phyloP scores from a whole-genome alignment of 2,113 vertebrate genomes.

The Peromyscus californicus region DNA sequence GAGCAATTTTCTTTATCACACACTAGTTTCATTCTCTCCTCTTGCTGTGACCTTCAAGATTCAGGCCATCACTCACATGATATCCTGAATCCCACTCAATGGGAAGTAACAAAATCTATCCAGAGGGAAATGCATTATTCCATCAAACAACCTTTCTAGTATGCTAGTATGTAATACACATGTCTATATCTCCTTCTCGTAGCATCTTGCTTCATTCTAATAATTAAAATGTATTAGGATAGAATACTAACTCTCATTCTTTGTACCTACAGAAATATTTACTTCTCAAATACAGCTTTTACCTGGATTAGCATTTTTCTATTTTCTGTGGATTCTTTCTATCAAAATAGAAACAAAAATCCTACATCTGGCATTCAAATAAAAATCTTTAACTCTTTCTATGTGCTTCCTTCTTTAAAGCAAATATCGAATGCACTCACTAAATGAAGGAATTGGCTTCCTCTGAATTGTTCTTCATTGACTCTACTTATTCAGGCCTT shows the following conservation, averaged over 20 bases:
- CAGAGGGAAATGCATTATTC: background rate
- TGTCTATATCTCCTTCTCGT: background rate
- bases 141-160: background rate
- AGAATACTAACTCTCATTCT: background rate
- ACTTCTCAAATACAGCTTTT: background rate
- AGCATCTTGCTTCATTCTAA: background rate
- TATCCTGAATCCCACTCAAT: background rate
- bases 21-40: background rate
- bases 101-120: background rate
- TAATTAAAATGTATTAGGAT: background rate
- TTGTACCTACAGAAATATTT: background rate
- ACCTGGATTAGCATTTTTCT: background rate
- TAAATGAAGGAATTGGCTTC: background rate
- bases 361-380: background rate
- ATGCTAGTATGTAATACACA: background rate
- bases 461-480: background rate
- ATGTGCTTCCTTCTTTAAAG: background rate
- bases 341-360: background rate
- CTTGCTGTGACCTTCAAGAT: background rate
- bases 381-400: background rate
- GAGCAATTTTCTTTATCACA: background rate
- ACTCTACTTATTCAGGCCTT: background rate
- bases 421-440: background rate
- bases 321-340: background rate
- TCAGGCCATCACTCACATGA: background rate